These are phyloP conservation scores for Antedon mediterranea DNA, from an alignment of 53 echinoderm and acorn worm genomes.

Conservation along the genomic window DNA sequence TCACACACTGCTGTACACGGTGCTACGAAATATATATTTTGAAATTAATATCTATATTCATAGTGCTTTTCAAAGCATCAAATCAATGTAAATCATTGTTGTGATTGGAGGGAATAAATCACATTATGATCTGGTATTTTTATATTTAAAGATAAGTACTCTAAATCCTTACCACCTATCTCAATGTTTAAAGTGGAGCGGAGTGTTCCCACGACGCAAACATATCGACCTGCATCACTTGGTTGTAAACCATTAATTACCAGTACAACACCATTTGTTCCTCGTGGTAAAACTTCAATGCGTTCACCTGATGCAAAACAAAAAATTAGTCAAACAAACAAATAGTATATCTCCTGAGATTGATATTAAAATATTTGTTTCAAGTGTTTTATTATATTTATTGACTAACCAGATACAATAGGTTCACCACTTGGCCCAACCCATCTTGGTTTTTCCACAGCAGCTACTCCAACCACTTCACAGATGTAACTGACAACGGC, in stretches of 20 bases:
- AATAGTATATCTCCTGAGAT: too few relatives aligned
- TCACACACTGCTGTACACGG: constrained; percentile 17
- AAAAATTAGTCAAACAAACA: too few relatives aligned
- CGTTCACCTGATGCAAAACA: background rate
- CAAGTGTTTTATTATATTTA: too few relatives aligned
- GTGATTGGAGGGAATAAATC: too few relatives aligned
- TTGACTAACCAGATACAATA: background rate
- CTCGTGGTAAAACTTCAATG: background rate
- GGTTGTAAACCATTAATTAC: background rate
- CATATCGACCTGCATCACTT: constrained; percentile 41
- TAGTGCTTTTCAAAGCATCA: too few relatives aligned
- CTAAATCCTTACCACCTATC: constrained; percentile 31
- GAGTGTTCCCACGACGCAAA: constrained; percentile 70
- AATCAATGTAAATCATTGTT: too few relatives aligned
- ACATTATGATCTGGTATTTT: too few relatives aligned
- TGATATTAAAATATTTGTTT: too few relatives aligned
- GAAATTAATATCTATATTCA: too few relatives aligned
- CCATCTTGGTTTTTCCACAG: constrained; percentile 41
- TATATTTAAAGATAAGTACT: too few relatives aligned
- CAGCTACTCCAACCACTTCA: constrained; percentile 28
- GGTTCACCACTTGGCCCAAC: constrained; percentile 16
- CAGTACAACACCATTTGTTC: background rate
- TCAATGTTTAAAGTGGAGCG: constrained; percentile 43
- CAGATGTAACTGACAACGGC: constrained; percentile 9
- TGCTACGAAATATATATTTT: too few relatives aligned